Evolutionary conservation across 2,113 vertebrate species (phyloP), one percentile per base, ranked within the genome.

Genomic region (Collichthys lucidus): DNA sequence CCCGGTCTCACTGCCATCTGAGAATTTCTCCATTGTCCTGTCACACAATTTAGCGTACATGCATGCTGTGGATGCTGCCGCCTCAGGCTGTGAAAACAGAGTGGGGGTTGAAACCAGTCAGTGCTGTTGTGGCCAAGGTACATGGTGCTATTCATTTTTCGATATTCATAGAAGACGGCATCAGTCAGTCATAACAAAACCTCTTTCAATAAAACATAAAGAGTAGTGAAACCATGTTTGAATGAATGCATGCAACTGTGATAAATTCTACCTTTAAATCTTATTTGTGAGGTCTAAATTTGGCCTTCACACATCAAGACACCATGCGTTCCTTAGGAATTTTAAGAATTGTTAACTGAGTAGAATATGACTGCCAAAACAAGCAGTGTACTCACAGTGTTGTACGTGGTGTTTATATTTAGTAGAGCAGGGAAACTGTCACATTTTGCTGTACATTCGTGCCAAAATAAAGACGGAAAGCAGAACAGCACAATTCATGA

Each of bases 21-120:
- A 85, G 74, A 88, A 88, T 70, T 40, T 29, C 61, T 31, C 62
- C 79, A 77, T 86, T 90, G 81, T 89, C 79, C 1, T 12, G 46
- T 55, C 47, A 65, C 66, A 76, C 47, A 84, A n/a, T 52, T 80
- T 50, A 55, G 29, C 8, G 4, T n/a, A 47, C 56, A n/a, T n/a
- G 69, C 84, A 53, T 49, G 55, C 70, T 65, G 44, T 74, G 64
- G 55, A 59, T 9, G 50, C 46, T 29, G 61, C 56, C 74, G 74
- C 83, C 64, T 31, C 24, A 15, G 76, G 76, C 66, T 35, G 74
- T 78, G 59, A 62, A 42, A 29, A 62, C 74, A 62, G 52, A 52
- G 35, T 5, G 69, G 40, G 44, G 59, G 22, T 59, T 79, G 50
- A 49, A 79, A 63, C 56, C 56, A 74, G 49, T 40, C 49, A 42